Base-by-base conservation (phyloP, 2,113 vertebrate genomes). In the Scopus umbretta region DNA sequence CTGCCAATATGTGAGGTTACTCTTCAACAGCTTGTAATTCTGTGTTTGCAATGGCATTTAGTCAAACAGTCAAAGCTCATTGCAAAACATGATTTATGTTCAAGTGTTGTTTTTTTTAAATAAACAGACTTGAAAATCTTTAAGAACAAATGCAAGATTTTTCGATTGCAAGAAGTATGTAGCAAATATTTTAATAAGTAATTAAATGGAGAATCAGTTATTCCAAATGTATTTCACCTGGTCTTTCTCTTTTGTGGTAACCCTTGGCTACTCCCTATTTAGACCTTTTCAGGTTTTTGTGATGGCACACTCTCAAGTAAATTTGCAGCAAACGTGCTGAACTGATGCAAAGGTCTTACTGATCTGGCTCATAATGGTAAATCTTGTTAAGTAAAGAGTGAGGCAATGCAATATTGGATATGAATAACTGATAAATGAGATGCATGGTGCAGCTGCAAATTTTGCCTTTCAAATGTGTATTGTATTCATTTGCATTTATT, bases 401-500 rank as follows among this genome's bases (percentile, higher is more conserved):
- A 76, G 88, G 82, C 68, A 93, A 20, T 79, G 72, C 42, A 87
- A n/a, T 91, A 58, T 61, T 81, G 61, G 27, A 32, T 74, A 59
- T 80, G 65, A 94, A 75, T 75, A 91, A 71, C 55, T 84, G 90
- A 89, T 74, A 90, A 90, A 80, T 84, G 40, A 83, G 47, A 65
- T 43, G 15, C 43, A 61, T 36, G 30, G 34, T 84, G 65, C 73
- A 94, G 52, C 86, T 92, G 80, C 67, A 96, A 47, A 75, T 91
- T 93, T 90, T 78, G n/a, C 59, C 52, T 84, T 95, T 88, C 79
- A 93, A 90, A 56, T 66, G 34, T 82, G 10, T 86, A 42, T 91
- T 93, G n/a, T 81, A 45, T 78, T 88, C 32, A 81, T 81, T 66
- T 90, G 58, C 88, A 85, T 91, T 93, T 86, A 87, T 59, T 95